Evolutionary conservation across 2,888 invertebrate genomes (phyloP), one percentile per base, ranked within the genome.

Genomic region (Polyploca ridens): DNA sequence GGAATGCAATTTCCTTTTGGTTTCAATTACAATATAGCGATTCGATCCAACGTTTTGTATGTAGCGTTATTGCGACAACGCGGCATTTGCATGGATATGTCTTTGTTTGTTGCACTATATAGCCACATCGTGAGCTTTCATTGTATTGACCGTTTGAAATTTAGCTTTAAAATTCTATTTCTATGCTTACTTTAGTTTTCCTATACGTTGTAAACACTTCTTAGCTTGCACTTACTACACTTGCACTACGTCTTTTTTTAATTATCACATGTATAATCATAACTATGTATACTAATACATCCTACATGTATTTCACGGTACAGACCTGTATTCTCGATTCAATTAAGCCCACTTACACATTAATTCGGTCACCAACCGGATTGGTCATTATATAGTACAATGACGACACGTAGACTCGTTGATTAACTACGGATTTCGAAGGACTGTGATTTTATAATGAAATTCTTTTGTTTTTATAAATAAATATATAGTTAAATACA

Each of bases 1-100:
- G 83, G 84, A 86, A 89, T 88, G 87, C 86, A 87, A 89, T 88
- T 89, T 85, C 87, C 86, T 75, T 79, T 78, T 73, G 73, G 76
- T 86, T 89, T 87, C 87, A 88, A 89, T 88, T 88, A 88, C 83
- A 83, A 77, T 79, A 77, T 80, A 78, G 78, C 77, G 73, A 73
- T 35, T 74, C 80, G 74, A 79, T 82, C 80, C 78, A 81, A 81
- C 79, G 77, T 80, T 80, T 78, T 72, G 74, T 78, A 77, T 73
- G 70, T 69, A 70, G 65, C 72, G 74, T 76, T 82, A 79, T 75
- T 73, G 81, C 72, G 68, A 69, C 66, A 64, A 65, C 63, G 69
- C 65, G 65, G 67, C 72, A 86, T 86, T 86, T 85, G 83, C 83
- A 85, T 85, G 67, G 75, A 81, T 85, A 85, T 82, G 75, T 76